Base-by-base conservation (phyloP, 1,140 invertebrate genomes). In the Fopius arisanus region DNA sequence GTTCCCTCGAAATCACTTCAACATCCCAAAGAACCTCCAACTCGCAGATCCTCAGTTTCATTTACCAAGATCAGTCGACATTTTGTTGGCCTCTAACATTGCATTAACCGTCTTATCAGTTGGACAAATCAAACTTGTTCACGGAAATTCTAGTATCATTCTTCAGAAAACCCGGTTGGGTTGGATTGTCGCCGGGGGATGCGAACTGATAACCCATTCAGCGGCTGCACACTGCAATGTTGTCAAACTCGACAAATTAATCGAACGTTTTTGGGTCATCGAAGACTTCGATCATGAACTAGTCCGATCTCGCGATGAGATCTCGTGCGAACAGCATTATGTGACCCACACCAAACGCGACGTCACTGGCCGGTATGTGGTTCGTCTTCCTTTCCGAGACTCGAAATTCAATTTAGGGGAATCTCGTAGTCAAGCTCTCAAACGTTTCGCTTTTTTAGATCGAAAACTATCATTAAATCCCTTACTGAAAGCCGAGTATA, bases 281-380 rank as follows among this genome's bases (percentile, higher is more conserved):
- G 43, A n/a, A 48, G 43, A 48, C 7, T 48, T 48, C 16, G 43
- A 48, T 48, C 43, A 48, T 19, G 43, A 48, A 48, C 43, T 5
- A 1, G 43, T 48, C 2, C 9, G n/a, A 48, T 48, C 43, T 19
- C 43, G 43, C 7, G 43, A 48, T 14, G 43, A 48, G 7, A 14
- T 48, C 14, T 48, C 43, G 6, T 48, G 43, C 7, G 43, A 48
- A 7, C 43, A 48, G 16, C 43, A 48, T 19, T 48, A 19, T 48
- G 43, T 48, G 1, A 3, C 43, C 1, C 43, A 48, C 16, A 48
- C 43, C 0, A 7, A 19, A 3, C 72, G 78, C 31, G 59, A 69
- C 28, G n/a, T 21, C 4, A 43, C 67, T 16, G 78, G 78, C 3
- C 29, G 40, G 54, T 81, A 80, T 62, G 67, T 74, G 54, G 80